Conservation (phyloP, 2,888 invertebrate species). For the Morpho achilles region DNA sequence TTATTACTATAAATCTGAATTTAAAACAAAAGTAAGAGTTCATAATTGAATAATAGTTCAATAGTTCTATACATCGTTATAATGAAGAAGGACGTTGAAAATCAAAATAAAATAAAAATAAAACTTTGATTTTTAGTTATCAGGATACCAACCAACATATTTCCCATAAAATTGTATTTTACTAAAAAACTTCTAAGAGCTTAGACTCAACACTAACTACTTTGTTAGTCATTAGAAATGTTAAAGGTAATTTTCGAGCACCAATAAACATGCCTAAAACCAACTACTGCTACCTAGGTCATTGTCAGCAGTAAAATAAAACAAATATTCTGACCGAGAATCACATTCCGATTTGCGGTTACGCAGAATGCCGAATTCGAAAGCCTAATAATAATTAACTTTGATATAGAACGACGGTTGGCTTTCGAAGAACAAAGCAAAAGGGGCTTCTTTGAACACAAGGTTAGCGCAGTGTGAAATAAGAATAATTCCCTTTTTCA, state of each 20-base stretch:
- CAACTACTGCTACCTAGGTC: too few species aligned
- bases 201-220: too few species aligned
- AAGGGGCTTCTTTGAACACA: conserved; percentile 45
- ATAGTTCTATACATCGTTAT: too few species aligned
- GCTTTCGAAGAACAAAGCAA: conserved; percentile 51
- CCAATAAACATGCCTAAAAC: too few species aligned
- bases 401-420: conserved; percentile 41
- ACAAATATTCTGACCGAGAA: conserved; percentile 20
- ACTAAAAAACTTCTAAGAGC: too few species aligned
- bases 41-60: too few species aligned
- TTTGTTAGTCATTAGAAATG: too few species aligned
- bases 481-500: conserved; percentile 69
- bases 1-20: conserved; percentile 10
- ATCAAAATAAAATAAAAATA: neutral
- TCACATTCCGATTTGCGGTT: conserved; percentile 32
- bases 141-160: too few species aligned
- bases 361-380: conserved; percentile 39
- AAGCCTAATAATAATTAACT: conserved; percentile 50
- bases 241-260: too few species aligned
- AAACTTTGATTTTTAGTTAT: too few species aligned
- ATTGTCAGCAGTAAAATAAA: too few species aligned
- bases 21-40: neutral
- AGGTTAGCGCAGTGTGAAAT: conserved; percentile 53
- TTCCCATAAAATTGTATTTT: too few species aligned
- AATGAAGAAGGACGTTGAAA: neutral